Base-by-base conservation (phyloP, 1,140 invertebrate species). In the Dolichoris vasculosae region DNA sequence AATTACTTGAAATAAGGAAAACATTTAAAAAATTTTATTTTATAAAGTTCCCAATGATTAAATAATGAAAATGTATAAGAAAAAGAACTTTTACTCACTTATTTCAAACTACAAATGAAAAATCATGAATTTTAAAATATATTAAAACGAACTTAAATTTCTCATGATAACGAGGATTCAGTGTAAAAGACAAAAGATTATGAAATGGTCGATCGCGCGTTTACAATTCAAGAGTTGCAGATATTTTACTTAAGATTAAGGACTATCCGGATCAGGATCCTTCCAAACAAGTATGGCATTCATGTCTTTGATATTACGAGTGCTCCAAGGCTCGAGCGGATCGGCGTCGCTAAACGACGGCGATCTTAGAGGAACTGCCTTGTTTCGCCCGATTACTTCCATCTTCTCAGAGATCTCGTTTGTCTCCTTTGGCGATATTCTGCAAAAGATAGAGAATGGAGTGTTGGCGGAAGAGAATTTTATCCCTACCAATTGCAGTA, bases 271-370 rank as follows among this genome's bases (percentile, higher is more conserved):
- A 43, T 67, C 85, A 87, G 89, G 87, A 87, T 87, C 90, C 90
- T 89, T 93, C 92, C 86, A 91, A 88, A 95, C 95, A 82, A 97
- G 93, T 89, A 96, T 95, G 86, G 95, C 94, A 91, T 96, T 96
- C 93, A 97, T 96, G 91, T 95, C 95, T 82, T 95, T 94, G 87
- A 96, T 95, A 86, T 94, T 94, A 84, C 95, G 94, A 32, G 95
- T 96, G 90, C 96, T 96, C 96, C 96, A 96, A 2, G 96, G 95
- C 89, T 96, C 95, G 78, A 96, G 90, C 17, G 95, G 95, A 93
- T 96, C 95, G 59, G 17, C 20, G 59, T 40, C 32, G 20, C 15
- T 6, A 11, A 4, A 1, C 1, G 91, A 86, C 32, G 89, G 80
- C 55, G 80, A 75, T 71, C 4, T 64, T 51, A 73, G 26, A 32